These are phyloP conservation scores for Pangasius djambal DNA, from an alignment of 2,797 vertebrate species.

Conservation along the genomic window DNA sequence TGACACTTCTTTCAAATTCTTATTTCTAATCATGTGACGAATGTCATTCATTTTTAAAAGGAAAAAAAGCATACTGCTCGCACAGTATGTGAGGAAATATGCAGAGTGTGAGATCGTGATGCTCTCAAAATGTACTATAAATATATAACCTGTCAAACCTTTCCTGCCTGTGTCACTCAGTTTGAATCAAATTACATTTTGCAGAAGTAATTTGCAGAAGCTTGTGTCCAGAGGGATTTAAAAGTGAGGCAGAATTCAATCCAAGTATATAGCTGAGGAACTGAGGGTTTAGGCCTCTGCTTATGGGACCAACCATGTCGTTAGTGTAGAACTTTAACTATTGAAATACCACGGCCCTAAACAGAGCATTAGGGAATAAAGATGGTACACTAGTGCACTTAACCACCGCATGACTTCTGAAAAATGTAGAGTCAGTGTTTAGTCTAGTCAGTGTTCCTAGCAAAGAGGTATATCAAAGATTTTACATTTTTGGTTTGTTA, in stretches of 20 bases:
- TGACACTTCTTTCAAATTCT: background rate
- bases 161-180: background rate
- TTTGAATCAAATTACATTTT: background rate
- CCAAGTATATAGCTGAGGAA: background rate
- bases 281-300: background rate
- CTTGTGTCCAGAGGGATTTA: background rate
- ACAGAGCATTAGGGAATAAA: background rate
- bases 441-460: background rate
- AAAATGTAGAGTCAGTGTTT: background rate
- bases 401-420: too few species aligned
- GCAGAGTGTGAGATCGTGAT: background rate
- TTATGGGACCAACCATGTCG: background rate
- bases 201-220: background rate
- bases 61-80: background rate
- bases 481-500: background rate
- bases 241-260: background rate
- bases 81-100: conserved; percentile 20
- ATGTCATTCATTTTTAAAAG: background rate
- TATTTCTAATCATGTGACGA: background rate
- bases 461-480: background rate
- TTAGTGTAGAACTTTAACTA: background rate
- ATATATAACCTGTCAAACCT: background rate
- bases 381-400: background rate
- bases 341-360: background rate
- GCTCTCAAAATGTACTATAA: conserved; percentile 6